Percentiles rank a stretch among this genome's conserved stretches.
Evolutionary conservation across 1,140 invertebrate species (phyloP).

Genomic region (Lethrus apterus): DNA sequence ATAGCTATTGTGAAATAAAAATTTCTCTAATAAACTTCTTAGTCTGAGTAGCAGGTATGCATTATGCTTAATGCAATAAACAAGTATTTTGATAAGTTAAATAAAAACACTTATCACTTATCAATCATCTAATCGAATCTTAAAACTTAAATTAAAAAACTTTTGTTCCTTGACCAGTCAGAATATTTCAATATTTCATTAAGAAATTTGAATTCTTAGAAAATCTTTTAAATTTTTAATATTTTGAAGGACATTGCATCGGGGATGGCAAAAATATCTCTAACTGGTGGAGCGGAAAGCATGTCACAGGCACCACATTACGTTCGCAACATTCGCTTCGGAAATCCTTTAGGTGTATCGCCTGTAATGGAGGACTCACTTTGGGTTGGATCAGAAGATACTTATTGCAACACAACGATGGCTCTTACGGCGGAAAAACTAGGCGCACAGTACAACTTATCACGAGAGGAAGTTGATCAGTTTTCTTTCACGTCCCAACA

Average conservation of each 20-base stretch:
- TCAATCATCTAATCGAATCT: too few relatives aligned
- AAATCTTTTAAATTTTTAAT: too few relatives aligned
- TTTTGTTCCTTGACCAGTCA: too few relatives aligned
- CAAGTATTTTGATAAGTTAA: too few relatives aligned
- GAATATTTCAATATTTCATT: too few relatives aligned
- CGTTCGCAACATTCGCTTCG: constrained; percentile 79
- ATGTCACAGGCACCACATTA: constrained; percentile 89
- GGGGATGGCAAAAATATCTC: constrained; percentile 75
- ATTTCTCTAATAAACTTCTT: too few relatives aligned
- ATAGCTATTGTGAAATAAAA: too few relatives aligned
- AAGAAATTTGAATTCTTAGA: too few relatives aligned
- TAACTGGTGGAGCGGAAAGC: constrained; percentile 85
- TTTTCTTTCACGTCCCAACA: constrained; percentile 76
- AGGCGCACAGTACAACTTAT: constrained; percentile 78
- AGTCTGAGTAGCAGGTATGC: too few relatives aligned
- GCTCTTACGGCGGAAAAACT: constrained; percentile 93
- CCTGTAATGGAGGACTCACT: constrained; percentile 80
- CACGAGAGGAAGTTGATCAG: constrained; percentile 74
- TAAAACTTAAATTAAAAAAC: too few relatives aligned
- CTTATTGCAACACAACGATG: constrained; percentile 84
- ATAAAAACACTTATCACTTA: too few relatives aligned
- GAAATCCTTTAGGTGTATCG: constrained; percentile 69
- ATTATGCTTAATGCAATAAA: too few relatives aligned
- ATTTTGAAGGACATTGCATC: constrained; percentile 72
- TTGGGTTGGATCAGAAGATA: constrained; percentile 79